A percentile compares a stretch with the other conserved stretches of the same genome.
Conservation (phyloP, 2,888 invertebrate species). For the Agrotis exclamationis region DNA sequence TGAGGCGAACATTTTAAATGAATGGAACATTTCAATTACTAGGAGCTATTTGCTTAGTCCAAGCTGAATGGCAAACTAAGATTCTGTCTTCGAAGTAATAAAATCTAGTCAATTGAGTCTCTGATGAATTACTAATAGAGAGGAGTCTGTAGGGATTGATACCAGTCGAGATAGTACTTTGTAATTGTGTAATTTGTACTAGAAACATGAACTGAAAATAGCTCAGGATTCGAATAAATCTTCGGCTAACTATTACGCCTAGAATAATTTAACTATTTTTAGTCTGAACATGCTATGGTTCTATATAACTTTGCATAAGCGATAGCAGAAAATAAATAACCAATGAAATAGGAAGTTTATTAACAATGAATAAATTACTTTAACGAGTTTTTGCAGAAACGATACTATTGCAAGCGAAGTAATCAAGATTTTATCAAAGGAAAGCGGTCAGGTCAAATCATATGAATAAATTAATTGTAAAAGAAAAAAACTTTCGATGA, state of each 20-base stretch:
- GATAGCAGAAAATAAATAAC: slow-evolving; percentile 5
- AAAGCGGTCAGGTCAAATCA: not conserved
- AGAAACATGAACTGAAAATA: slow-evolving; percentile 27
- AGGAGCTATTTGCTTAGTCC: slow-evolving; percentile 38
- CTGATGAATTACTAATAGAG: slow-evolving; percentile 34
- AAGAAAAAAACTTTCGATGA: too few relatives aligned
- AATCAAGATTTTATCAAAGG: not conserved
- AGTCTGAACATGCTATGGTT: slow-evolving; percentile 15
- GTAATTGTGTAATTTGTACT: not conserved
- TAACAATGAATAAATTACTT: slow-evolving; percentile 8
- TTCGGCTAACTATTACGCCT: not conserved
- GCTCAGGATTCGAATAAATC: slow-evolving; percentile 16
- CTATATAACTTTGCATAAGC: slow-evolving; percentile 16
- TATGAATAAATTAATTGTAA: not conserved
- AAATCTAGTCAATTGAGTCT: slow-evolving; percentile 30
- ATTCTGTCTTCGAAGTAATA: slow-evolving; percentile 29
- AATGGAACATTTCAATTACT: slow-evolving; percentile 52
- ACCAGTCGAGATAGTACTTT: not conserved
- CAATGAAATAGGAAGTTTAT: slow-evolving; percentile 11
- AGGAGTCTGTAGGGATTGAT: not conserved
- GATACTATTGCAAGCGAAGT: not conserved
- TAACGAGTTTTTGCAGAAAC: not conserved
- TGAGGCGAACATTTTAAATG: slow-evolving; percentile 42
- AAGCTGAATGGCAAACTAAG: slow-evolving; percentile 14
- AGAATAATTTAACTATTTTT: slow-evolving; percentile 8